Evolutionary conservation across 2,888 invertebrate species (phyloP).

Genomic region (Linyphia triangularis): DNA sequence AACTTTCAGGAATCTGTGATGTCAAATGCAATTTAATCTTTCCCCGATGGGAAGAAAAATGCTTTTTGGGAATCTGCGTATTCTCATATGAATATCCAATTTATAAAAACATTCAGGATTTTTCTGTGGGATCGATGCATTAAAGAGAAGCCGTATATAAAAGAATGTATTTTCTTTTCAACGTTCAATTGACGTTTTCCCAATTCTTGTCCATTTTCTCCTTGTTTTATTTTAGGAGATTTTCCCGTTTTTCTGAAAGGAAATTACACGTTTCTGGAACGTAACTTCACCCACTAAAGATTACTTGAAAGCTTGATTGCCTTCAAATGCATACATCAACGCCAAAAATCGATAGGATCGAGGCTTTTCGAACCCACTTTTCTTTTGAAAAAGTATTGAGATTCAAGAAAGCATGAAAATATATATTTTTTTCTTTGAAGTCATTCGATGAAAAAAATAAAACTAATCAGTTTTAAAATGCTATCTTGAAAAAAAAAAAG

Average conservation of each 20-base stretch:
- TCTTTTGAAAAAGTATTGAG: conserved; percentile 34
- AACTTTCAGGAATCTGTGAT: not conserved
- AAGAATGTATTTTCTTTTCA: conserved; percentile 55
- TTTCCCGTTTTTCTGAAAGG: conserved; percentile 36
- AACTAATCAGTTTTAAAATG: conserved; percentile 40
- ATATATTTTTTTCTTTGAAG: conserved; percentile 7
- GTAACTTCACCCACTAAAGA: conserved; percentile 61
- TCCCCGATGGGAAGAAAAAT: not conserved
- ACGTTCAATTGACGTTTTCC: conserved; percentile 55
- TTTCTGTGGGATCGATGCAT: conserved; percentile 37
- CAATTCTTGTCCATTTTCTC: conserved; percentile 41
- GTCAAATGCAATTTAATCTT: not conserved
- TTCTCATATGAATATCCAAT: conserved; percentile 32
- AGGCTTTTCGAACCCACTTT: conserved; percentile 17
- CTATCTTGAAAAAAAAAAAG: not conserved
- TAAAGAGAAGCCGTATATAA: conserved; percentile 16
- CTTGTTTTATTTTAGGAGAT: not conserved
- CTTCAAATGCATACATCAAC: conserved; percentile 61
- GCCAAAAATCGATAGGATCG: conserved; percentile 49
- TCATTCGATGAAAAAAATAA: conserved; percentile 14
- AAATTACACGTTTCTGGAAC: conserved; percentile 64
- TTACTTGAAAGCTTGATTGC: conserved; percentile 69
- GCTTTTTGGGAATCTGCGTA: not conserved
- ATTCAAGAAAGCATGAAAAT: conserved; percentile 55
- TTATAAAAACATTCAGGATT: not conserved